These are phyloP conservation scores for Branchinecta lindahli DNA, from an alignment of 1,140 invertebrate species.

Conservation along the genomic window DNA sequence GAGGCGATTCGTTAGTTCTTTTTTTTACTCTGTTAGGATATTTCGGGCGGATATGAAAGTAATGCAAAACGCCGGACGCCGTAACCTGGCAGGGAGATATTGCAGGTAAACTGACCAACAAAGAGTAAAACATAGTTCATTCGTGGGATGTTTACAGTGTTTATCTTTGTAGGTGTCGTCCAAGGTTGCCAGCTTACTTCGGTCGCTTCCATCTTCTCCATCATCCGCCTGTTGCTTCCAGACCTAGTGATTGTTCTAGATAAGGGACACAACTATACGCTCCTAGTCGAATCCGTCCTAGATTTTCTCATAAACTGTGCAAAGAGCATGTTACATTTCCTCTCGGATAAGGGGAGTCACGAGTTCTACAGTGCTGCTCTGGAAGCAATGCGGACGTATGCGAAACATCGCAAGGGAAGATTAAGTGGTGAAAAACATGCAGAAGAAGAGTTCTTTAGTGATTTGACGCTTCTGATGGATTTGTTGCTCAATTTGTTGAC, in stretches of 20 bases:
- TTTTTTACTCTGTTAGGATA: no score
- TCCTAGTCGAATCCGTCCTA: constrained; percentile 58
- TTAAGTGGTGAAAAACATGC: constrained; percentile 36
- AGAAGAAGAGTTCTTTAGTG: constrained; percentile 53
- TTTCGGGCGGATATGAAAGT: no score
- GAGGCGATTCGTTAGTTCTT: no score
- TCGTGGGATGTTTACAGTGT: background rate
- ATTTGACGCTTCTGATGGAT: constrained; percentile 52
- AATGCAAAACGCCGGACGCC: no score
- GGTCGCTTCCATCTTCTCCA: constrained; percentile 43
- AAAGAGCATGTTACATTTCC: constrained; percentile 47
- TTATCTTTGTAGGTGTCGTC: constrained; percentile 36
- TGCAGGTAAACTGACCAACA: no score
- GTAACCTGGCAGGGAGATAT: no score
- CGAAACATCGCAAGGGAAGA: constrained; percentile 37
- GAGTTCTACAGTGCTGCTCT: constrained; percentile 46
- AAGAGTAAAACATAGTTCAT: no score
- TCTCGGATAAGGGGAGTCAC: constrained; percentile 39
- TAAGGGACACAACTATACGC: constrained; percentile 63
- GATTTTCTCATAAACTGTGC: constrained; percentile 56
- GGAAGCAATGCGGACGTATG: constrained; percentile 50
- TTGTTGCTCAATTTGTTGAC: constrained; percentile 49
- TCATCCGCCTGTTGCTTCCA: constrained; percentile 44
- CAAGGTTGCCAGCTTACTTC: constrained; percentile 41
- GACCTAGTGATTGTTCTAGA: constrained; percentile 49